Conservation (phyloP, 2,113 vertebrate species). For the Psilopsiagon aurifrons region DNA sequence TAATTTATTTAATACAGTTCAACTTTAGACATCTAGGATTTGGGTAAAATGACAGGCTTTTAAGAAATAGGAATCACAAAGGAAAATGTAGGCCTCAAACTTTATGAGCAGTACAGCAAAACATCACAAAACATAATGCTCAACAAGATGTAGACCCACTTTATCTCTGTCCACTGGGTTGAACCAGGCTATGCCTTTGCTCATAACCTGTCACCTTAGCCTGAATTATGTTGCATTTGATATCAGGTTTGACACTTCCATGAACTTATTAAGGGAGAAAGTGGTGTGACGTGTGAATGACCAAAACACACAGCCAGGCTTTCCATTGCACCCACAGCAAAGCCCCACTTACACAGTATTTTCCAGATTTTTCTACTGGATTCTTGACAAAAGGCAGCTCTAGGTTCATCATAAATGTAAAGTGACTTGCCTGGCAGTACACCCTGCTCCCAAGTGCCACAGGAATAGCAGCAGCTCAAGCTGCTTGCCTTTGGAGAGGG, state of each 20-base stretch:
- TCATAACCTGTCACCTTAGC: neutral
- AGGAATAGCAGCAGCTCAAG: neutral
- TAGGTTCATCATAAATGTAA: neutral
- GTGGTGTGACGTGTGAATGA: rapidly evolving
- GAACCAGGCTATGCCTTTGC: neutral
- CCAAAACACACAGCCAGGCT: neutral
- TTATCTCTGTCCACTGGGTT: no score
- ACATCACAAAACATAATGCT: neutral
- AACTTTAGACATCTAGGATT: neutral
- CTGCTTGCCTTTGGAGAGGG: neutral
- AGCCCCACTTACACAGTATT: neutral
- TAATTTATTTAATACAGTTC: neutral
- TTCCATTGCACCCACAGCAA: neutral
- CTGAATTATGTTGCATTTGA: neutral
- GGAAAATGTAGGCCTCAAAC: neutral
- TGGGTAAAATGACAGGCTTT: neutral
- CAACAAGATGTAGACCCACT: neutral
- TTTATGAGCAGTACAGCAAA: neutral
- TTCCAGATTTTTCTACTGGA: neutral
- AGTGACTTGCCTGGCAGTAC: neutral
- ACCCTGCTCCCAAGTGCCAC: rapidly evolving
- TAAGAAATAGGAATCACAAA: neutral
- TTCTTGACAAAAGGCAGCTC: neutral
- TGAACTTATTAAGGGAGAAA: neutral
- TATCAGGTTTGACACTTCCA: neutral